Conservation (phyloP, 2,113 vertebrate species). For the Ursus arctos region DNA sequence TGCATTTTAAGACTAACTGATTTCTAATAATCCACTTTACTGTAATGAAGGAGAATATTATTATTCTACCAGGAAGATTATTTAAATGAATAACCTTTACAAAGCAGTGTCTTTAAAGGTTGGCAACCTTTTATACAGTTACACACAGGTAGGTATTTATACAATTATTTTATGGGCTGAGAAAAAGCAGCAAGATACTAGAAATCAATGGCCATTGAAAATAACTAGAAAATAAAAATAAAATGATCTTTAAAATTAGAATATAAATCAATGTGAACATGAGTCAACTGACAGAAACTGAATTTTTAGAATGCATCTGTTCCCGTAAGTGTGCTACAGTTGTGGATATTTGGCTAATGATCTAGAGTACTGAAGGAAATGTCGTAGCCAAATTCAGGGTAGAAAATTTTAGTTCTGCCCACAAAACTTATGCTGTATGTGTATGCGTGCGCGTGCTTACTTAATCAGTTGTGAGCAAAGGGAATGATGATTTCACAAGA, state of each 20-base stretch:
- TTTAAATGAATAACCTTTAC: not conserved
- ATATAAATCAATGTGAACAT: conserved; percentile 24
- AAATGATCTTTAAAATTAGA: conserved; percentile 44
- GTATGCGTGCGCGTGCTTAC: not conserved
- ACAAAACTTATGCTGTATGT: not conserved
- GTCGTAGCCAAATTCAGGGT: not conserved
- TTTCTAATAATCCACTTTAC: not conserved
- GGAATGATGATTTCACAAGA: not conserved
- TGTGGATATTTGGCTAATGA: conserved; percentile 56
- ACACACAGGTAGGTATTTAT: not conserved
- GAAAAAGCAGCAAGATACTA: not conserved
- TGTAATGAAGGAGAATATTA: not conserved
- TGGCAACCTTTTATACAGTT: not conserved
- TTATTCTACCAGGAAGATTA: not conserved
- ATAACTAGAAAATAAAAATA: not conserved
- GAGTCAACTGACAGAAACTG: conserved; percentile 34
- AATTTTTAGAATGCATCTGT: conserved; percentile 60
- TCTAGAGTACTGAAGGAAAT: conserved; percentile 6
- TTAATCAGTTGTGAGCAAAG: not conserved
- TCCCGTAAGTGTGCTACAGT: not conserved
- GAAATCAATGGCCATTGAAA: not conserved
- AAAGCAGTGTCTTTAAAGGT: not conserved
- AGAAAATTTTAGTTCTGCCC: conserved; percentile 42
- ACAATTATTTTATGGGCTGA: not conserved
- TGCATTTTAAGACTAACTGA: not conserved